Conservation (phyloP, 2,113 vertebrate genomes). For the Meleagris gallopavo region DNA sequence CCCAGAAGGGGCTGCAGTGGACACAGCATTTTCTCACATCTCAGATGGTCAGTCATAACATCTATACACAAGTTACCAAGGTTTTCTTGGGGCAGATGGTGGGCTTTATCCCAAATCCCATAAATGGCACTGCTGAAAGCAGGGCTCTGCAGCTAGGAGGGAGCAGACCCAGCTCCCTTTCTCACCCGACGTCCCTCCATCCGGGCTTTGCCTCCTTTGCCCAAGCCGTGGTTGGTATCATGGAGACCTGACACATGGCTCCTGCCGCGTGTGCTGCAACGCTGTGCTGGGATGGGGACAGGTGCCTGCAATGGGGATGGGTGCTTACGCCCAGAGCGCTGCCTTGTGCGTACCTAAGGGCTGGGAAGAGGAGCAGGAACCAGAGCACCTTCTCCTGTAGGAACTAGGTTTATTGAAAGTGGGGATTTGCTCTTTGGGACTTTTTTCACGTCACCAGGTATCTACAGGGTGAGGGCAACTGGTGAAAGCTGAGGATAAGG, state of each 20-base stretch:
- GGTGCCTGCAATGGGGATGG: neutral
- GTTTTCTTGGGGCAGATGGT: neutral
- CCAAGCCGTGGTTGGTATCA: rapidly evolving
- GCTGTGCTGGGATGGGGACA: neutral
- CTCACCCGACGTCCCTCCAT: rapidly evolving
- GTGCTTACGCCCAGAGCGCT: neutral
- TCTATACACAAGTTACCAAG: neutral
- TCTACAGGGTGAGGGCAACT: neutral
- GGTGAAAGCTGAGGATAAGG: neutral
- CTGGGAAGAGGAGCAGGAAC: neutral
- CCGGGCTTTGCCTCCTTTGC: neutral
- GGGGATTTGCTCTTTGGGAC: neutral
- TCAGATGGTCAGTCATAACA: neutral
- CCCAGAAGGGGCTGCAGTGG: neutral
- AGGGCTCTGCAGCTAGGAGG: neutral
- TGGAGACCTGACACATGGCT: neutral
- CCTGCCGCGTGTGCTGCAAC: neutral
- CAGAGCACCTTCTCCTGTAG: neutral
- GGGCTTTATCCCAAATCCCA: neutral
- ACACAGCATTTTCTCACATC: neutral
- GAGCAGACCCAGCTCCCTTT: neutral
- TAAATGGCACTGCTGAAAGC: rapidly evolving
- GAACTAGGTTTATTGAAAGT: neutral
- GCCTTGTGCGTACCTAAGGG: neutral
- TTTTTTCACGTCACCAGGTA: neutral